Evolutionary conservation across 35 echinoderm and acorn worm species (phyloP).

Genomic region (Holothuria glaberrima): DNA sequence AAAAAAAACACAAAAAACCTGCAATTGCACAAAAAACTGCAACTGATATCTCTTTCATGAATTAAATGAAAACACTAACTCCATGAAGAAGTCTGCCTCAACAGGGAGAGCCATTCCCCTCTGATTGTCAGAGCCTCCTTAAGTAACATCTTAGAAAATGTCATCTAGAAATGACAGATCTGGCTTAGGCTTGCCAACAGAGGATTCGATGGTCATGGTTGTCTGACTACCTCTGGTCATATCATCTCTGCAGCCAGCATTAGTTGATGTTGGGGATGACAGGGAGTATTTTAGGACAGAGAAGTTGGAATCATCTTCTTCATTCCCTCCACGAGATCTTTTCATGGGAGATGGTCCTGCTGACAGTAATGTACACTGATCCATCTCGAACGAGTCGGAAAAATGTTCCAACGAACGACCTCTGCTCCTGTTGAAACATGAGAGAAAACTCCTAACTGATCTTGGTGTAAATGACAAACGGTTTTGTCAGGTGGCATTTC

Average conservation of each 20-base stretch:
- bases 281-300: not conserved
- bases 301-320: not conserved
- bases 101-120: too few species aligned
- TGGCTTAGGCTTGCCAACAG: not conserved
- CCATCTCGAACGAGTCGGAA: constrained; percentile 27
- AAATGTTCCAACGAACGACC: too few species aligned
- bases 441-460: too few species aligned
- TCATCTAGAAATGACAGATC: constrained; percentile 38
- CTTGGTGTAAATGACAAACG: too few species aligned
- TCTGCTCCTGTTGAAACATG: too few species aligned
- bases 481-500: too few species aligned
- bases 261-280: not conserved
- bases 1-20: not conserved
- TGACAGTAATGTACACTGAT: constrained; percentile 18
- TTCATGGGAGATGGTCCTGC: not conserved
- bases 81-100: too few species aligned
- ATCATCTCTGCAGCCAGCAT: not conserved
- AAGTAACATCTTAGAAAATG: constrained; percentile 12
- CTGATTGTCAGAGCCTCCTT: too few species aligned
- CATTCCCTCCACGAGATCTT: not conserved
- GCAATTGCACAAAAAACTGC: too few species aligned
- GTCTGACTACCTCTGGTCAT: not conserved
- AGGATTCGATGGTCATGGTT: not conserved
- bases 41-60: too few species aligned
- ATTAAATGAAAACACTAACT: too few species aligned